A percentile compares a stretch with the other conserved stretches of the same genome.
phyloP scores from a whole-genome alignment of 2,797 vertebrate species.

The Ptychadena robeensis region DNA sequence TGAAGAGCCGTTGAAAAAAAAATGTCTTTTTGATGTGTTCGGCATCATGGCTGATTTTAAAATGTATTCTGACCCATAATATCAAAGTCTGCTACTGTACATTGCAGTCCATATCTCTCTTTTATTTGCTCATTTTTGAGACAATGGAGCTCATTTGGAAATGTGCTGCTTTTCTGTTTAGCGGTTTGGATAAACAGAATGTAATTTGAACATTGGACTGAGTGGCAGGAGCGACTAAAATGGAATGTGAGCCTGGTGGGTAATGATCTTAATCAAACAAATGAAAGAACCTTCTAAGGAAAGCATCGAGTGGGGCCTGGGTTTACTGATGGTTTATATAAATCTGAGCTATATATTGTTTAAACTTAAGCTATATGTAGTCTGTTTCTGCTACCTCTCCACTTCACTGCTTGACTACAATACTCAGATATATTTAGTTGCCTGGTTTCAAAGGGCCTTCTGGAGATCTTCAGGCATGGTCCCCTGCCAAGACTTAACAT shows the following conservation, averaged over 20 bases:
- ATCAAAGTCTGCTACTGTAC: slow-evolving; percentile 52
- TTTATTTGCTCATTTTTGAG: slow-evolving; percentile 28
- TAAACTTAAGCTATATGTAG: slow-evolving; percentile 32
- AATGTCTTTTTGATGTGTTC: slow-evolving; percentile 58
- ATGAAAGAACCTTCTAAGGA: slow-evolving; percentile 28
- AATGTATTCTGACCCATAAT: slow-evolving; percentile 53
- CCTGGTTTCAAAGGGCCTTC: slow-evolving; percentile 55
- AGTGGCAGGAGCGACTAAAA: neutral
- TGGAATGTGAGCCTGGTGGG: neutral
- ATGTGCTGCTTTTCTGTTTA: slow-evolving; percentile 2
- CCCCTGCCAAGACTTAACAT: slow-evolving; percentile 53
- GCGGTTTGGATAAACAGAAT: neutral
- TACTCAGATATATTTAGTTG: slow-evolving; percentile 42
- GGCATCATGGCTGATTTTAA: slow-evolving; percentile 51
- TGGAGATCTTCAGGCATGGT: slow-evolving; percentile 51
- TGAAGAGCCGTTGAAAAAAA: slow-evolving; percentile 52
- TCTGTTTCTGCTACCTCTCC: slow-evolving; percentile 37
- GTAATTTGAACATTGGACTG: neutral
- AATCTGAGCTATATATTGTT: slow-evolving; percentile 38
- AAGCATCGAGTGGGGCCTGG: slow-evolving; percentile 9
- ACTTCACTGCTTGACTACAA: slow-evolving; percentile 39
- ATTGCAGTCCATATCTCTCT: slow-evolving; percentile 34
- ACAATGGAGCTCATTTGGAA: slow-evolving; percentile 29
- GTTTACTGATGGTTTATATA: slow-evolving; percentile 26
- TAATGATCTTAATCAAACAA: neutral